A percentile compares a stretch with the other conserved stretches of the same genome.
These are phyloP conservation scores for Tortricodes alternella DNA, from an alignment of 2,888 invertebrate species.

Conservation along the genomic window DNA sequence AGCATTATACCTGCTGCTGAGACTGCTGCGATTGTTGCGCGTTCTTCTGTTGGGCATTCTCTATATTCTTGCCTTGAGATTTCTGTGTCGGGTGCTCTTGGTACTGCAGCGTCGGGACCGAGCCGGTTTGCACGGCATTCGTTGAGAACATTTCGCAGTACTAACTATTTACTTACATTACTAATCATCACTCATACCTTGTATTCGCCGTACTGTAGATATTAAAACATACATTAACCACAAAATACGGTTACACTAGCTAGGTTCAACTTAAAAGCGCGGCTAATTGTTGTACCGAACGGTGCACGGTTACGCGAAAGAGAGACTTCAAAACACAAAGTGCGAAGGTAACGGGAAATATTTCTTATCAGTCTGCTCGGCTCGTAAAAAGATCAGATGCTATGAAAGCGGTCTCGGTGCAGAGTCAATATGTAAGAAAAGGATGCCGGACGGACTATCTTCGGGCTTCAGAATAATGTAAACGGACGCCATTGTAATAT, in stretches of 20 bases:
- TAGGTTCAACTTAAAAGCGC: slow-evolving; percentile 61
- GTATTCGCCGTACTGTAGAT: slow-evolving; percentile 27
- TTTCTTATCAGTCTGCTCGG: slow-evolving; percentile 77
- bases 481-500: slow-evolving; percentile 75
- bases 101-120: slow-evolving; percentile 85
- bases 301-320: slow-evolving; percentile 49
- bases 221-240: slow-evolving; percentile 30
- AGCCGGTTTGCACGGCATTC: slow-evolving; percentile 83
- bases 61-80: slow-evolving; percentile 83
- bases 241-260: slow-evolving; percentile 24
- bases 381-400: slow-evolving; percentile 79
- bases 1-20: slow-evolving; percentile 48
- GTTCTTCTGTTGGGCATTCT: slow-evolving; percentile 84
- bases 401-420: slow-evolving; percentile 75
- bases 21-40: slow-evolving; percentile 73
- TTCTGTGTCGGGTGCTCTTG: slow-evolving; percentile 85
- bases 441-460: slow-evolving; percentile 81
- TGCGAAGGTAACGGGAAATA: slow-evolving; percentile 80
- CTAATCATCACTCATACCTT: slow-evolving; percentile 30
- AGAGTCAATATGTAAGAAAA: slow-evolving; percentile 81
- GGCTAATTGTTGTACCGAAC: slow-evolving; percentile 56
- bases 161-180: slow-evolving; percentile 37
- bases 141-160: slow-evolving; percentile 81
- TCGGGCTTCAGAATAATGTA: slow-evolving; percentile 63
- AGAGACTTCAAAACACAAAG: slow-evolving; percentile 73